Conservation (phyloP, 2,888 invertebrate species). For the Parnassius apollo region DNA sequence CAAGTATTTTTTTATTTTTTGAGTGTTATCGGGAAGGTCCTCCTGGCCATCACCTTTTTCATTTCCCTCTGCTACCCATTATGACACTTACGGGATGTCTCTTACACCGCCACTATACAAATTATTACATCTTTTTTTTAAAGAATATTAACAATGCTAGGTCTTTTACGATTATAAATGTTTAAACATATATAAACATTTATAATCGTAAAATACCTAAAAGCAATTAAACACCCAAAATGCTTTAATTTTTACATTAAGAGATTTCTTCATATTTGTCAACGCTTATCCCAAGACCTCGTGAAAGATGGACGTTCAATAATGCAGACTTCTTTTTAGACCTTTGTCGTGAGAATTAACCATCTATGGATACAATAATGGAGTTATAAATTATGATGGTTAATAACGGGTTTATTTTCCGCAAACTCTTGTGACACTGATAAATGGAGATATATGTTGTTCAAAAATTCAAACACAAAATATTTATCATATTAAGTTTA, state of each 20-base stretch:
- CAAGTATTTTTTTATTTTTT: no score
- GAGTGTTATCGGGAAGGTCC: no score
- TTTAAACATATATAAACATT: no score
- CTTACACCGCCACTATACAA: no score
- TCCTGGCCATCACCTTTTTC: no score
- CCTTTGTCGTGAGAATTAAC: conserved; percentile 23
- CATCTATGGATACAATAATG: conserved; percentile 21
- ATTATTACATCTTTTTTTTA: no score
- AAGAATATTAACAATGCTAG: no score
- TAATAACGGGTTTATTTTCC: conserved; percentile 22
- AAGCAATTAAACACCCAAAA: background rate
- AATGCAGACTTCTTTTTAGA: conserved; percentile 55
- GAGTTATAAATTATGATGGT: conserved; percentile 20
- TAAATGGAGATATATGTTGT: conserved; percentile 12
- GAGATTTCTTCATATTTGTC: conserved; percentile 67
- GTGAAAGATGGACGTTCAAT: conserved; percentile 68
- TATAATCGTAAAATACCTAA: background rate
- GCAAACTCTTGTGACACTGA: conserved; percentile 18
- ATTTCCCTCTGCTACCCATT: no score
- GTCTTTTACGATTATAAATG: no score
- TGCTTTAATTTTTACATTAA: no score
- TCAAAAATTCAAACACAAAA: background rate
- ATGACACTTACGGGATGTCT: no score
- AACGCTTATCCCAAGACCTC: conserved; percentile 59
- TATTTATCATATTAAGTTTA: background rate